phyloP scores from a whole-genome alignment of 2,797 vertebrate species.

The Eurystomus glaucurus region DNA sequence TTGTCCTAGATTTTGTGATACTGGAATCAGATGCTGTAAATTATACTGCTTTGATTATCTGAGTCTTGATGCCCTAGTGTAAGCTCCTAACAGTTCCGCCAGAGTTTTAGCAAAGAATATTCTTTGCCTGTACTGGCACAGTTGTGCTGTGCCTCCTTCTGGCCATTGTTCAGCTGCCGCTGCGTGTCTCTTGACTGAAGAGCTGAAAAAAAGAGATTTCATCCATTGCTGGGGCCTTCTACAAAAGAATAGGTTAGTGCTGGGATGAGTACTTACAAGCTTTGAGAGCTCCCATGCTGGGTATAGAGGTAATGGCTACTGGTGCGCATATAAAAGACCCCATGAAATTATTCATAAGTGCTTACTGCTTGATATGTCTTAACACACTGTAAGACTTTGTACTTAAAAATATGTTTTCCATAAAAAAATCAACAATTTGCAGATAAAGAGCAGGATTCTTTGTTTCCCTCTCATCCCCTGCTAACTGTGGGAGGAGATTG shows the following conservation, averaged over 20 bases:
- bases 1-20: not conserved
- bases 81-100: not conserved
- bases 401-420: constrained; percentile 55
- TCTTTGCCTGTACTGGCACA: not conserved
- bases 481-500: constrained; percentile 67
- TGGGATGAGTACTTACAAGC: not conserved
- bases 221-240: not conserved
- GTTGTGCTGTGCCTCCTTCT: not conserved
- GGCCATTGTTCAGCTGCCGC: not conserved
- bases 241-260: not conserved
- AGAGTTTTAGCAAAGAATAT: not conserved
- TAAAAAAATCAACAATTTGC: constrained; percentile 68
- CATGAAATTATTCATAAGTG: constrained; percentile 52
- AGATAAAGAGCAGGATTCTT: constrained; percentile 68
- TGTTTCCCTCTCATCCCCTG: constrained; percentile 46
- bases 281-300: not conserved
- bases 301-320: constrained; percentile 23
- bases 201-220: not conserved
- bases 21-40: not conserved
- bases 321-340: constrained; percentile 56
- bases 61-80: not conserved
- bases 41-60: not conserved
- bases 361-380: constrained; percentile 36
- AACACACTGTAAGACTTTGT: constrained; percentile 49
- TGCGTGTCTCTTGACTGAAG: not conserved